Evolutionary conservation across 2,888 invertebrate species (phyloP), one percentile per base, ranked within the genome.

Genomic region (Labia minor): DNA sequence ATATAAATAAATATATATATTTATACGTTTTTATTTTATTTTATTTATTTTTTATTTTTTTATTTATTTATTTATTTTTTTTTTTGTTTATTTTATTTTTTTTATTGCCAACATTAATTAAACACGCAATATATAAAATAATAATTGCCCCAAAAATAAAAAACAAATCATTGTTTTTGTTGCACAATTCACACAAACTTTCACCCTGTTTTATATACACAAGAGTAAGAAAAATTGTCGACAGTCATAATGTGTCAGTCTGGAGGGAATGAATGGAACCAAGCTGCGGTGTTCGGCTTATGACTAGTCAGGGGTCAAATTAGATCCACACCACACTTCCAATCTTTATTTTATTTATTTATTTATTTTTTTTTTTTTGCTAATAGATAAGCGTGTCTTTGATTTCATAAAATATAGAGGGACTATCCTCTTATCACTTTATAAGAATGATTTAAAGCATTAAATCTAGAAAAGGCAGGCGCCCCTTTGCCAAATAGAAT

Each of bases 101-200:
- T 63, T 70, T 70, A 70, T 70, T 70, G 70, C 70, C 69, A 69
- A 67, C 70, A 69, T 68, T 69, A n/a, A n/a, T n/a, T n/a, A 70
- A 67, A 69, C 68, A 68, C 49, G 49, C 49, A 49, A 49, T 49
- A 49, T 49, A 49, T 49, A 49, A 49, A 49, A 49, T 49, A 49
- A 49, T 49, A 49, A 49, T 49, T 49, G n/a, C 49, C 49, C 49
- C 49, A 49, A 49, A 49, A 49, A 49, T 49, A 49, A 49, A 49
- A 49, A 49, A 49, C 49, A 49, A 49, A 49, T 49, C 16, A n/a
- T 49, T 49, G 49, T 49, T 49, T 6, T 49, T 49, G 49, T 49
- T 49, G 49, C 49, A 49, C 16, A 3, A 10, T 16, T 16, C 49
- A 49, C 49, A 11, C 49, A 16, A 49, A 49, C 49, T 4, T 49